Evolutionary conservation across 2,797 vertebrate genomes (phyloP).

Genomic region (Cottoperca gobio): DNA sequence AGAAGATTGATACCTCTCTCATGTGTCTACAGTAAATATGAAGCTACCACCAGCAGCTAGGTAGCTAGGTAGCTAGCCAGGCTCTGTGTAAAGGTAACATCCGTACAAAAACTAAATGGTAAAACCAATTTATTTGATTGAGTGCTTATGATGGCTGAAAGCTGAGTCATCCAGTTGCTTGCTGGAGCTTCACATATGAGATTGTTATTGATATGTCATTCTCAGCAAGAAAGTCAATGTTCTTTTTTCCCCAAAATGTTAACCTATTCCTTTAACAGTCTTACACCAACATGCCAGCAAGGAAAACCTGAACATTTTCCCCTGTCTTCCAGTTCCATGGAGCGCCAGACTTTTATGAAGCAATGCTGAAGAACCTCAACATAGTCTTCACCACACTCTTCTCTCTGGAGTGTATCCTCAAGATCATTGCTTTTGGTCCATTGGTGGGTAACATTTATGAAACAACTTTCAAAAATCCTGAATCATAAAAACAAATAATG

Average conservation of each 20-base stretch:
- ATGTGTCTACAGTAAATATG: not conserved
- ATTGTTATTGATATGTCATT: constrained; percentile 9
- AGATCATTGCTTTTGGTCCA: constrained; percentile 97
- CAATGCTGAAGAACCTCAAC: constrained; percentile 96
- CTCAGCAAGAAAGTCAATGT: not conserved
- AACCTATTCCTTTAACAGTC: not conserved
- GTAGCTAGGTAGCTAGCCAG: not conserved
- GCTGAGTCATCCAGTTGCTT: not conserved
- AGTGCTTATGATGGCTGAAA: not conserved
- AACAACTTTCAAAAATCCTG: not conserved
- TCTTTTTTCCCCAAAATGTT: not conserved
- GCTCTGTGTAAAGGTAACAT: not conserved
- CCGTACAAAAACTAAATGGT: not conserved
- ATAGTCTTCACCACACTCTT: constrained; percentile 97
- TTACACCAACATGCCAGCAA: not conserved
- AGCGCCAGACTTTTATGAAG: constrained; percentile 90
- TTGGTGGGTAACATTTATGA: constrained; percentile 84
- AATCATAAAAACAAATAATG: not conserved
- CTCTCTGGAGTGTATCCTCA: constrained; percentile 96
- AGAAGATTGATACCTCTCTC: not conserved
- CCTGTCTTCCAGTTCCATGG: constrained; percentile 88
- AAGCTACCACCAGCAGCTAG: not conserved
- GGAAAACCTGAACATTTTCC: not conserved
- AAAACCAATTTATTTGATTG: not conserved
- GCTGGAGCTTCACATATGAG: not conserved